Evolutionary conservation across 1,140 invertebrate genomes (phyloP).

Genomic region (Planococcus citri): DNA sequence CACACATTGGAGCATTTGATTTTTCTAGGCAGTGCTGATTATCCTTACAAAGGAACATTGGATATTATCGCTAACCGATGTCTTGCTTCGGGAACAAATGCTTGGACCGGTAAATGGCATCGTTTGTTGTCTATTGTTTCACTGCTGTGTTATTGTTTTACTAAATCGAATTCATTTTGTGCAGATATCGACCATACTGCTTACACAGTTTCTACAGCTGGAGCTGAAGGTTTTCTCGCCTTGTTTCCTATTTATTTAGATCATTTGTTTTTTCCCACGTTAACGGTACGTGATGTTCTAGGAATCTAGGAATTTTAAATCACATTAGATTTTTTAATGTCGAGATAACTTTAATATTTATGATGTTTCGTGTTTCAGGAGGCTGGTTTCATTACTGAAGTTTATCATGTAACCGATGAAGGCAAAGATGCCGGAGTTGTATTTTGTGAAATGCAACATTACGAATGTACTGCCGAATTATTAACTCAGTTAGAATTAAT

Average conservation of each 20-base stretch:
- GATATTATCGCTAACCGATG: constrained; percentile 80
- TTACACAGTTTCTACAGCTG: constrained; percentile 78
- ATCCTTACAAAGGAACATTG: constrained; percentile 79
- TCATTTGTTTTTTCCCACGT: constrained; percentile 72
- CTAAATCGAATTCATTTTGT: constrained; percentile 23
- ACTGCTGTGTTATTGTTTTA: not conserved
- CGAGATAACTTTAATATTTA: not conserved
- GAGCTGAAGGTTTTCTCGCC: constrained; percentile 73
- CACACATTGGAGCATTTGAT: constrained; percentile 87
- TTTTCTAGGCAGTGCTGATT: constrained; percentile 78
- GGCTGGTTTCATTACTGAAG: constrained; percentile 71
- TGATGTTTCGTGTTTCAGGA: too few species aligned
- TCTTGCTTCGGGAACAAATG: constrained; percentile 80
- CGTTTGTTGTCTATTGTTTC: not conserved
- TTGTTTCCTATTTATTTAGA: constrained; percentile 81
- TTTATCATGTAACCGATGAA: constrained; percentile 77
- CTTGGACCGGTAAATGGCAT: constrained; percentile 43
- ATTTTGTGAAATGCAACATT: constrained; percentile 85
- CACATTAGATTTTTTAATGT: not conserved
- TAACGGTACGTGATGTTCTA: constrained; percentile 52
- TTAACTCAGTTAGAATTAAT: constrained; percentile 44
- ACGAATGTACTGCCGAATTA: constrained; percentile 67
- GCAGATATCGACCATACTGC: constrained; percentile 72
- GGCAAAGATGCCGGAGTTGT: constrained; percentile 84
- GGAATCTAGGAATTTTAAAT: too few species aligned